These are phyloP conservation scores for Tryphoninae sp. DNA, from an alignment of 2,888 invertebrate species.

Conservation along the genomic window DNA sequence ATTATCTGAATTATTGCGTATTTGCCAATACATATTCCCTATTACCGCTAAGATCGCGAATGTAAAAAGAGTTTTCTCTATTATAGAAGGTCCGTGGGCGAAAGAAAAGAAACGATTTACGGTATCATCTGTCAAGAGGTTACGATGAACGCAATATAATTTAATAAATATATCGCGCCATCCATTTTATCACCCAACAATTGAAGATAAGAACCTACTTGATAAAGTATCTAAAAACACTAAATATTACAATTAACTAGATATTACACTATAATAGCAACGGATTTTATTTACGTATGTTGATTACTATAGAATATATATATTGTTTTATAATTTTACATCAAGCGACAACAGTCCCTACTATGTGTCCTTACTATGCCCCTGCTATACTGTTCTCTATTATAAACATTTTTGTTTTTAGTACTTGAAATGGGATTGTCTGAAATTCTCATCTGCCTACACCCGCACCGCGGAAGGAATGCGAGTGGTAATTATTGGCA, in stretches of 20 bases:
- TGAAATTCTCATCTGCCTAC: too few relatives aligned
- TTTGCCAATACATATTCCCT: conserved; percentile 5
- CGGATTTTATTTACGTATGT: too few relatives aligned
- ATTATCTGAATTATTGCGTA: neutral
- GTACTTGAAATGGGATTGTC: too few relatives aligned
- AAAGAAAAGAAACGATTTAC: conserved; percentile 19
- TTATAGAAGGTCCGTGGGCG: conserved; percentile 3
- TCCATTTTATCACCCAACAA: neutral
- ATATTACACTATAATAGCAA: too few relatives aligned
- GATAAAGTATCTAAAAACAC: neutral
- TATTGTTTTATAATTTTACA: too few relatives aligned
- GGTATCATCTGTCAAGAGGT: neutral
- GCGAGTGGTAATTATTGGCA: too few relatives aligned
- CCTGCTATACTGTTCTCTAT: too few relatives aligned
- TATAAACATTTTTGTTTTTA: too few relatives aligned
- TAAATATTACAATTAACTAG: neutral
- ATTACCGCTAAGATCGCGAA: conserved; percentile 18
- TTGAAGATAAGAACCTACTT: neutral
- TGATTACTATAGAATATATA: too few relatives aligned
- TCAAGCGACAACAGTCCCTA: too few relatives aligned
- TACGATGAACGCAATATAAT: neutral
- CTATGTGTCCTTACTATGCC: too few relatives aligned
- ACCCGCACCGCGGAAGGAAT: too few relatives aligned
- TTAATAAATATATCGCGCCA: neutral
- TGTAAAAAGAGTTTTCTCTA: conserved; percentile 12